phyloP scores from a whole-genome alignment of 1,140 invertebrate genomes.

The Atopsyche davidsoni region DNA sequence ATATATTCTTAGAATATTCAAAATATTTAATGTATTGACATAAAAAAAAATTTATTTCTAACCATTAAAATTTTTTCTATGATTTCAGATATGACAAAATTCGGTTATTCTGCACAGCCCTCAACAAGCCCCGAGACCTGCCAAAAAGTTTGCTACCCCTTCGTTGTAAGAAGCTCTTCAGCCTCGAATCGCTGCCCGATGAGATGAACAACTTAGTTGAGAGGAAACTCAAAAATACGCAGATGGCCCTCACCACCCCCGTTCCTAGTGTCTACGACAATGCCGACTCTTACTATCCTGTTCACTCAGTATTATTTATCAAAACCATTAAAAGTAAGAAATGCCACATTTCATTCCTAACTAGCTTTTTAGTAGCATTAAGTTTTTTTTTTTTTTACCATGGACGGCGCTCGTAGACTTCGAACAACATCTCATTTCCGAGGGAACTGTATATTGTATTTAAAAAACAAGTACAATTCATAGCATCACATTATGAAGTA shows the following conservation, averaged over 20 bases:
- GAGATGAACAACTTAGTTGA: conserved; percentile 39
- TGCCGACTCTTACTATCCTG: conserved; percentile 38
- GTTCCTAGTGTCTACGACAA: conserved; percentile 38
- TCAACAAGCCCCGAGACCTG: conserved; percentile 56
- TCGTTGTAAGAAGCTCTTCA: conserved; percentile 56
- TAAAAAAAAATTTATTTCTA: no score
- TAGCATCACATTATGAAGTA: no score
- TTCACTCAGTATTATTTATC: conserved; percentile 41
- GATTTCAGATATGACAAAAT: conserved; percentile 42
- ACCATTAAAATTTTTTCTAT: conserved; percentile 15
- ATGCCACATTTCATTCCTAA: no score
- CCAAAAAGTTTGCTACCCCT: conserved; percentile 44
- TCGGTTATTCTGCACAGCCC: conserved; percentile 47
- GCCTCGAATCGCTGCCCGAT: conserved; percentile 38
- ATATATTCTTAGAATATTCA: no score
- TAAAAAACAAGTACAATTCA: no score
- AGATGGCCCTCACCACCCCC: conserved; percentile 36
- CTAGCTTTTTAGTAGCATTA: no score
- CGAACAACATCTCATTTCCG: no score
- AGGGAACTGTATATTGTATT: no score
- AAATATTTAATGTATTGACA: conserved; percentile 9
- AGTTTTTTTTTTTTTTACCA: no score
- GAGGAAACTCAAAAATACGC: conserved; percentile 37
- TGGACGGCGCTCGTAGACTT: no score
- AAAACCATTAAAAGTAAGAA: conserved; percentile 42